Base-by-base conservation (phyloP, 2,113 vertebrate species). In the Porphyrio hochstetteri region DNA sequence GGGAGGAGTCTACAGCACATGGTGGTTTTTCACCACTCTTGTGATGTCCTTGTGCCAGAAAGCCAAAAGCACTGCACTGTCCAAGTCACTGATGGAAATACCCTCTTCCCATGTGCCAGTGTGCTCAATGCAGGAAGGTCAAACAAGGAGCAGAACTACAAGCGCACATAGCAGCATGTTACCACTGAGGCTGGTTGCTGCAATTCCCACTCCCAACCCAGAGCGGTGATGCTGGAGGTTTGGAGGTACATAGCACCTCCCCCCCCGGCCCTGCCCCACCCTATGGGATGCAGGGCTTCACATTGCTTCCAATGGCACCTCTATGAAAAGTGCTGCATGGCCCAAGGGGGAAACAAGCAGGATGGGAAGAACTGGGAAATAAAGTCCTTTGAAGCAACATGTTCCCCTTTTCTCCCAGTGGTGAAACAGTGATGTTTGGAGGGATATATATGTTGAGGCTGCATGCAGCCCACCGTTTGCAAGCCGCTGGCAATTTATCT, bases 71-170 rank as follows among this genome's bases (percentile, higher is more conserved):
- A 40, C 44, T 36, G 16, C 31, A 4, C 11, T 14, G 13, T 19
- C 16, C 2, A 4, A 57, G 50, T 11, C 68, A 33, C 28, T 50
- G 53, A 28, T 13, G 24, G 74, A 60, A 42, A 42, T 42, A 42
- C 19, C 18, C 16, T 52, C 44, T 70, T 60, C n/a, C 53, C 28
- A 25, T 0, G 0, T 46, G n/a, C 20, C 0, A 2, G 7, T 7
- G 28, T 28, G 38, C 50, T 60, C 48, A 44, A 2, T 24, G 7
- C 13, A 23, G 44, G 33, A 65, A 74, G 17, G 19, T 28, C n/a
- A 53, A 44, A 53, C 16, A 42, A 59, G 48, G 23, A 74, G 64
- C 53, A 36, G 23, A 16, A n/a, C 48, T 36, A 29, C 13, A 72
- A 82, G 38, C 11, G n/a, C 71, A 44, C 35, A 19, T 2, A 64